Evolutionary conservation across 2,888 invertebrate species (phyloP), one percentile per base, ranked within the genome.

Genomic region (Hemaris fuciformis): DNA sequence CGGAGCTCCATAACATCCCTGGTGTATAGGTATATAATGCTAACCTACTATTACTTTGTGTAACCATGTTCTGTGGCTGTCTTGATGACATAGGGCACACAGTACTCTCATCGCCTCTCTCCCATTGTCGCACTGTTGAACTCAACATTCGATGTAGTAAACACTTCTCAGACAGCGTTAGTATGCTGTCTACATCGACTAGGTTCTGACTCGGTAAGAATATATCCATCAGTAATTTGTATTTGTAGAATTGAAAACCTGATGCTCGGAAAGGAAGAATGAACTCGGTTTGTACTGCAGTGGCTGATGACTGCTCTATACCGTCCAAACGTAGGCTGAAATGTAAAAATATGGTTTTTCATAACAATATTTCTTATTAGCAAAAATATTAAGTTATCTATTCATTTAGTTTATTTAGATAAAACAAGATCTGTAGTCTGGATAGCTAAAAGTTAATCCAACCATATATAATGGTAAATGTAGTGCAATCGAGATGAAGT

Each of bases 281-380:
- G 65, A 87, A 87, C 61, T 92, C 92, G 0, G 91, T 88, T 81
- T 93, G 92, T 8, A 87, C 75, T 0, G 87, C 79, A 65, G 85
- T 85, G 13, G 87, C 81, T 0, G 93, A 88, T 70, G 93, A 87
- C 69, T 89, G 87, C 73, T 94, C 91, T 60, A 95, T 91, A 13
- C 95, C 95, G 81, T 95, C 95, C 57, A 94, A 86, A 20, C 94
- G 92, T 41, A 94, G 81, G 69, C 95, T 95, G 83, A 67, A 88
- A 64, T 23, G 15, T 34, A 15, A 31, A 4, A 7, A 18, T 10
- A 2, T 43, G 7, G 7, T 10, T 3, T 43, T 43, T 3, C 8
- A 10, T 20, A 10, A 2, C 2, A 6, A 18, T 2, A 42, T 15
- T n/a, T n/a, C n/a, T n/a, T n/a, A n/a, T n/a, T n/a, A n/a, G n/a